A percentile compares a stretch with the other conserved stretches of the same genome.
phyloP scores from a whole-genome alignment of 2,888 invertebrate genomes.

The Epistrophe eligans region DNA sequence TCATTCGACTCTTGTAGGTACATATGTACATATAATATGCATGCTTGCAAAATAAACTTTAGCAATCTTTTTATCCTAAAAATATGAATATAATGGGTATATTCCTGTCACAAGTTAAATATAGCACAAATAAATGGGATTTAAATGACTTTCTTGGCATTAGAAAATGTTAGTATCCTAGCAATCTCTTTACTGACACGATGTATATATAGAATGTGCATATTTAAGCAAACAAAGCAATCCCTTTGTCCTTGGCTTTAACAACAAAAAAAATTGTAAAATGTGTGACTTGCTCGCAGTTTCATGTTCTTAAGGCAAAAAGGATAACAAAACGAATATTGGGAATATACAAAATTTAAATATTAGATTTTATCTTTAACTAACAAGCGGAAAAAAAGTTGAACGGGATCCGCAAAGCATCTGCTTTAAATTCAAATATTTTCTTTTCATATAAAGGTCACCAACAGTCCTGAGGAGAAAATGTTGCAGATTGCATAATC shows the following conservation, averaged over 20 bases:
- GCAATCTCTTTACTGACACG: background rate
- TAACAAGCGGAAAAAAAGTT: background rate
- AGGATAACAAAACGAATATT: background rate
- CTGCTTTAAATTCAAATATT: background rate
- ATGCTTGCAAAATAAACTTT: conserved; percentile 25
- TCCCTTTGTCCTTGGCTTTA: background rate
- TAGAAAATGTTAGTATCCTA: conserved; percentile 9
- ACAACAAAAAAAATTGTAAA: background rate
- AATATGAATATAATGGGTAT: conserved; percentile 26
- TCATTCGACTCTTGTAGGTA: conserved; percentile 30
- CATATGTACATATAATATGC: conserved; percentile 3
- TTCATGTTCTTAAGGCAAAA: background rate
- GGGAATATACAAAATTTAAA: background rate
- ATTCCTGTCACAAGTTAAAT: conserved; percentile 34
- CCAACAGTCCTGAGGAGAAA: background rate
- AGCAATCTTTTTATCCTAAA: conserved; percentile 9
- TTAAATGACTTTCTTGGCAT: conserved; percentile 52
- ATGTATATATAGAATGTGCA: conserved; percentile 16
- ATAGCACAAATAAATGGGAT: conserved; percentile 49
- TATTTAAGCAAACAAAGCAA: conserved; percentile 16
- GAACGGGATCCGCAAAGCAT: background rate
- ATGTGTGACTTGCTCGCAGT: background rate
- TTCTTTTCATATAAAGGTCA: background rate
- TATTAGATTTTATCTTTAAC: background rate
- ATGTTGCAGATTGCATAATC: no score